phyloP scores from a whole-genome alignment of 2,113 vertebrate species.

The Erpornis zantholeuca region DNA sequence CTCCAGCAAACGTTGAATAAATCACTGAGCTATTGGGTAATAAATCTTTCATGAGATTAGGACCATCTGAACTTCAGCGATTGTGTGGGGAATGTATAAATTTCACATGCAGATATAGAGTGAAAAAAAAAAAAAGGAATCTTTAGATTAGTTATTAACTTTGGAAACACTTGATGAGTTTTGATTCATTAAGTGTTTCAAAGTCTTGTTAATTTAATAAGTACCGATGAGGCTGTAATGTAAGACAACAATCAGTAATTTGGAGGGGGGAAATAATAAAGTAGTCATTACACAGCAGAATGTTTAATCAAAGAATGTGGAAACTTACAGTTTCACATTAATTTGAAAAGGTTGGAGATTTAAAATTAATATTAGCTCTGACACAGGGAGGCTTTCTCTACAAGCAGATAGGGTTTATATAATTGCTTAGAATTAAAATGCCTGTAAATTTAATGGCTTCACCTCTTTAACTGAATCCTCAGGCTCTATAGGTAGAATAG shows the following conservation, averaged over 20 bases:
- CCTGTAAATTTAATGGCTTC: conserved; percentile 27
- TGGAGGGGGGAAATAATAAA: conserved; percentile 62
- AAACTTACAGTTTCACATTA: conserved; percentile 57
- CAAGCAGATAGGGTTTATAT: conserved; percentile 36
- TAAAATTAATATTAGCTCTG: conserved; percentile 54
- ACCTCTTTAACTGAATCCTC: conserved; percentile 2
- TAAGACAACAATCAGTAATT: conserved; percentile 77
- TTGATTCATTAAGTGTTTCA: conserved; percentile 72
- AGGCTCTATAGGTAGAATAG: neutral
- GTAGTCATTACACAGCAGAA: conserved; percentile 70
- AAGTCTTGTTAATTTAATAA: conserved; percentile 75
- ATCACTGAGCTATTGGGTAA: conserved; percentile 9
- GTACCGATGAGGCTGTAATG: conserved; percentile 64
- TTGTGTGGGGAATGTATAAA: conserved; percentile 51
- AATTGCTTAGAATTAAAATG: conserved; percentile 56
- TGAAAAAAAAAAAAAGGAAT: neutral
- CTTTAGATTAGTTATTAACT: conserved; percentile 59
- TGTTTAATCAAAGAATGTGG: conserved; percentile 70
- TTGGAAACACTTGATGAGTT: conserved; percentile 72
- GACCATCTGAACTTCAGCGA: conserved; percentile 31
- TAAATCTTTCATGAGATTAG: conserved; percentile 58
- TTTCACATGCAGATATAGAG: conserved; percentile 40
- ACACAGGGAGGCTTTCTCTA: conserved; percentile 26
- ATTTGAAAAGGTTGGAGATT: conserved; percentile 61
- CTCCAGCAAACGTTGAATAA: conserved; percentile 37